Evolutionary conservation across 2,797 vertebrate genomes (phyloP), one percentile per base, ranked within the genome.

Genomic region (Psittacula echo): DNA sequence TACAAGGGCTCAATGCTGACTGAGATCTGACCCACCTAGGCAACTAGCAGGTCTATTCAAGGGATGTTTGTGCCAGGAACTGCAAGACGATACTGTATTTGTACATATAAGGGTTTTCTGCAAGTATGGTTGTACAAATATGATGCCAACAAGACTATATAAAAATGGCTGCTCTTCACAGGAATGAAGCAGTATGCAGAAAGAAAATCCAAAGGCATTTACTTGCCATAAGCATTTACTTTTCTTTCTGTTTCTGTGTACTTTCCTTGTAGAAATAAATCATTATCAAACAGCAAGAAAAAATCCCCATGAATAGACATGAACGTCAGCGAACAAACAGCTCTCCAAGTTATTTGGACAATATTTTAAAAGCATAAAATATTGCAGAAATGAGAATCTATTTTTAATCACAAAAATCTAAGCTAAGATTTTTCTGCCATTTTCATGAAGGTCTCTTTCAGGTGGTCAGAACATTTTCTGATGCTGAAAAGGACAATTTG

Each of bases 91-190:
- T 30, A 67, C 8, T 41, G 5, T 39, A 42, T 68, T 80, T 74
- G 21, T 48, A 58, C 54, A 42, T 23, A 61, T 2, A 4, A 18
- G 2, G 0, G 7, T 2, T 13, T 22, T 39, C 62, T 56, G 12
- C 20, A 75, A 19, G 5, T 51, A 21, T 2, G 2, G 5, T 29
- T 66, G 83, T 60, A 21, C 41, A 90, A 74, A 65, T 37, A 62
- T 1, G 9, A 30, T 50, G 26, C 5, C 39, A 90, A 65, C 4
- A 42, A 60, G 17, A 44, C 16, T 22, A 15, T 10, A 8, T 19
- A 80, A 80, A 85, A 85, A 56, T 14, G 23, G 8, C 11, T 58
- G 22, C 15, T 87, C 26, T 61, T 45, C 26, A 39, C 2, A 18
- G 2, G 5, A 81, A 30, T 6, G n/a, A 61, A 22, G 15, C 22